Evolutionary conservation across 2,888 invertebrate species (phyloP), one percentile per base, ranked within the genome.

Genomic region (Atrina japonica): DNA sequence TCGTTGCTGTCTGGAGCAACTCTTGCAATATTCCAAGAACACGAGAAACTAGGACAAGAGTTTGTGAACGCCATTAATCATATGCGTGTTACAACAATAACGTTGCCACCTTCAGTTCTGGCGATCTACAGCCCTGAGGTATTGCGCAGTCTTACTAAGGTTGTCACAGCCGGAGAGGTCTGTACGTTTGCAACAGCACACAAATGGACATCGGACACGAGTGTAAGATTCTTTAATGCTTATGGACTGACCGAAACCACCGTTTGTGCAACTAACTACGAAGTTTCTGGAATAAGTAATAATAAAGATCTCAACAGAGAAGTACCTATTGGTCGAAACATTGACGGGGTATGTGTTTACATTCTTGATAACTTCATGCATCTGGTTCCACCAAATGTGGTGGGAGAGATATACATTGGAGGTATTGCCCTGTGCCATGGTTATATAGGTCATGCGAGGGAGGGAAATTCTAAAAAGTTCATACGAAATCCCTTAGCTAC

Each of bases 161-260:
- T 96, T 95, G 93, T 97, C 16, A 96, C 96, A 84, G 96, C 96
- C 0, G 97, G 97, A 0, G 97, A 97, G 89, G 94, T 94, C 0
- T 92, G 97, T 0, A 93, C 94, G 16, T 92, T 94, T 6, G 92
- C 94, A 0, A 90, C 96, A 40, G 95, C 95, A 0, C 91, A 93
- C 45, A 93, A 95, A 81, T 97, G 96, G 91, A 92, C 93, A 14
- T 96, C 96, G 77, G 73, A 63, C 11, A 58, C 70, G 21, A 90
- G 91, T 1, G 94, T 94, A 74, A 92, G 93, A 21, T 91, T 97
- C 47, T 96, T 95, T 64, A 97, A 97, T 88, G 96, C 96, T 87
- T 97, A 96, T 85, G 97, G 97, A 0, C 96, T 96, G 78, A 96
- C 97, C 0, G 97, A 97, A 89, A 94, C 96, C 0, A 96, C 96